Evolutionary conservation across 2,797 vertebrate genomes (phyloP).

Genomic region (Clarias pachynema): DNA sequence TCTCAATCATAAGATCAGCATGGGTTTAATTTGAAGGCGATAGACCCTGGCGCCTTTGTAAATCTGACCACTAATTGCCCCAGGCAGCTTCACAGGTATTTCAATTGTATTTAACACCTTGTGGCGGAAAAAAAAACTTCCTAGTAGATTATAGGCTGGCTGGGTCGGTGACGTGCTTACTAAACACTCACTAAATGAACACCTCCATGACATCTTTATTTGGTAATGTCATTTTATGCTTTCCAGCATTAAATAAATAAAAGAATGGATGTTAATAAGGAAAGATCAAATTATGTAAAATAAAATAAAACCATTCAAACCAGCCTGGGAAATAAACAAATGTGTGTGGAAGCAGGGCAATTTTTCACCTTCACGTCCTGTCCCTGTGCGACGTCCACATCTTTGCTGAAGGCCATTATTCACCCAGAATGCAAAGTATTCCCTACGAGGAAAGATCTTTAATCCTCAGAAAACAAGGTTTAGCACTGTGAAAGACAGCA

Average conservation of each 20-base stretch:
- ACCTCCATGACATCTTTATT: slow-evolving; percentile 40
- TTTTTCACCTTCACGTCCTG: slow-evolving; percentile 10
- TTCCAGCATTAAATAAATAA: neutral
- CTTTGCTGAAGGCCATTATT: slow-evolving; percentile 14
- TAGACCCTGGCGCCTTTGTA: slow-evolving; percentile 38
- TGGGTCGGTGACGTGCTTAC: slow-evolving; percentile 44
- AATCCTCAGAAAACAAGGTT: slow-evolving; percentile 1
- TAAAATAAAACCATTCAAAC: neutral
- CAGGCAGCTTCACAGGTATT: slow-evolving; percentile 50
- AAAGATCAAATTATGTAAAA: neutral
- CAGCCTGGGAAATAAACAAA: neutral
- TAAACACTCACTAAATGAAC: slow-evolving; percentile 19
- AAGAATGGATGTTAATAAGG: neutral
- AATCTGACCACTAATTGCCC: slow-evolving; percentile 47
- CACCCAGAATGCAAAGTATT: slow-evolving; percentile 10
- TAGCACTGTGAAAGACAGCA: neutral
- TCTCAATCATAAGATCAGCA: slow-evolving; percentile 43
- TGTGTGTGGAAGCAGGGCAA: neutral
- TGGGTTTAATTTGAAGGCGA: slow-evolving; percentile 41
- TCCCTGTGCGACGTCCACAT: neutral
- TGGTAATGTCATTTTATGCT: slow-evolving; percentile 45
- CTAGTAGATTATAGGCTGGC: slow-evolving; percentile 48
- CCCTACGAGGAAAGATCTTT: neutral
- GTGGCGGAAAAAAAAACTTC: slow-evolving; percentile 37
- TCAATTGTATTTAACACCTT: slow-evolving; percentile 53